Percentiles rank a stretch among this genome's conserved stretches.
Evolutionary conservation across 2,797 vertebrate genomes (phyloP).

Genomic region (Hippopotamyrus pictus): DNA sequence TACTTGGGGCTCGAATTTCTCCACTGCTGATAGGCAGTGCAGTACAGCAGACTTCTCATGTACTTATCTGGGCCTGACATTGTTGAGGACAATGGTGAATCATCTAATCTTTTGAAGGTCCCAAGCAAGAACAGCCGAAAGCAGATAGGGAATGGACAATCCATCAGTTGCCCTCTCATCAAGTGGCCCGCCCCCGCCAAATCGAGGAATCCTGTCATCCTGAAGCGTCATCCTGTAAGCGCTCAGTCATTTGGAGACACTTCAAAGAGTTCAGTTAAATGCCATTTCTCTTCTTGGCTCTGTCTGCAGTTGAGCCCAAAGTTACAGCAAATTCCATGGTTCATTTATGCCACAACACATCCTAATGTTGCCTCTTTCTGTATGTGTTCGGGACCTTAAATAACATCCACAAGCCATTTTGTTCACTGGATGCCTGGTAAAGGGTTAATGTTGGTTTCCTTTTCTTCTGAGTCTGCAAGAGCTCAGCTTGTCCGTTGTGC

Average conservation of each 20-base stretch:
- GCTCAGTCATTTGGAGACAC: not conserved
- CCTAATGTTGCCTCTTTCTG: not conserved
- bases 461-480: not conserved
- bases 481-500: not conserved
- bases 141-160: not conserved
- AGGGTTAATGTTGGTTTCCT: not conserved
- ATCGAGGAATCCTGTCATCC: not conserved
- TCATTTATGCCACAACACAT: not conserved
- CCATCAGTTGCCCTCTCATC: not conserved
- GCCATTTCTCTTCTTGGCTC: not conserved
- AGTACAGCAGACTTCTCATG: not conserved
- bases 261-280: not conserved
- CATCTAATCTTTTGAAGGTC: not conserved
- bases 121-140: not conserved
- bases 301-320: not conserved
- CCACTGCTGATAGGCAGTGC: not conserved
- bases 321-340: not conserved
- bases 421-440: not conserved
- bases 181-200: not conserved
- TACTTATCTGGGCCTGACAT: not conserved
- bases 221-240: not conserved
- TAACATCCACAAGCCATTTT: not conserved
- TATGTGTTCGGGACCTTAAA: not conserved
- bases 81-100: not conserved
- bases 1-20: not conserved